Evolutionary conservation across 2,113 vertebrate genomes (phyloP), one percentile per base, ranked within the genome.

Genomic region (Phylloscopus whistleri): DNA sequence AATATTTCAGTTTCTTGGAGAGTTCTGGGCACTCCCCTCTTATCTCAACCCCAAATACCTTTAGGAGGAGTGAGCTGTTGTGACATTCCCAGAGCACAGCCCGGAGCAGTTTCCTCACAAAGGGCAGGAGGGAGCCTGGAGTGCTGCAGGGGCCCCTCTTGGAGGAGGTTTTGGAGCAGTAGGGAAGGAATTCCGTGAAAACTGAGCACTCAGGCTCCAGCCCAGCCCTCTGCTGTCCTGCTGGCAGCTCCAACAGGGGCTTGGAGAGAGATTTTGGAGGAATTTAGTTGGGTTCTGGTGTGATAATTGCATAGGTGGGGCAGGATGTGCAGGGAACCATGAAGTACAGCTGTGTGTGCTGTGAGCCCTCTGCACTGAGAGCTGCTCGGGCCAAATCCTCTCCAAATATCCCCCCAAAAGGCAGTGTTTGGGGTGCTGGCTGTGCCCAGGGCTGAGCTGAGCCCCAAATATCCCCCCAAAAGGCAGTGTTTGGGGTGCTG

Each of bases 1-100:
- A 85, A 41, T 26, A 68, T 26, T 84, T 67, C 17, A 70, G 4
- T 44, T 69, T 56, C 55, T 92, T 93, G 88, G 49, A 39, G 44
- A 82, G 53, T 30, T 85, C 41, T 68, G 85, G 70, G 46, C 78
- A 31, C 78, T 92, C 90, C 85, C 35, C 4, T 88, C 79, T 93
- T 96, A 86, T 88, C 95, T 95, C 43, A 56, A 28, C 20, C 74
- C 48, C 80, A 33, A 86, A 86, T 86, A 67, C 51, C 33, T 94
- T 13, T 6, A 18, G 58, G 52, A 68, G 56, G 90, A 95, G 13
- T 35, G 88, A 86, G 15, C 52, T 68, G 33, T 33, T 63, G 39
- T 14, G 13, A 44, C 58, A 12, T 44, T 79, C 39, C 52, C 46
- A 37, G 84, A 73, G 85, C 24, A 6, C 6, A 76, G 58, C 80